Base-by-base conservation (phyloP, 2,888 invertebrate species). In the Myopa testacea region DNA sequence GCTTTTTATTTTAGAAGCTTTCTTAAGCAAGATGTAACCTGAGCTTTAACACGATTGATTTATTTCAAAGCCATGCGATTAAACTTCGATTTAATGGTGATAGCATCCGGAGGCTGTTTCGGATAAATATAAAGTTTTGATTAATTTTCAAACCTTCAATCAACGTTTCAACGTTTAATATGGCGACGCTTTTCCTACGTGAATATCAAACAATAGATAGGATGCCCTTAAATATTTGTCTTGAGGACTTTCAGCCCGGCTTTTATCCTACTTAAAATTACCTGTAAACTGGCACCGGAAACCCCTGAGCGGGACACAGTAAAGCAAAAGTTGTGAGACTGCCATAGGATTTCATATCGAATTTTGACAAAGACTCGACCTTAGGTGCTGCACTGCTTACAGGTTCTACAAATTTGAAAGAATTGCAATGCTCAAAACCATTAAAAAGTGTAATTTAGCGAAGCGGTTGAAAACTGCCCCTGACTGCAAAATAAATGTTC, bases 371-470 rank as follows among this genome's bases (percentile, higher is more conserved):
- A 83, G 90, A 91, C 67, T 92, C 91, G 81, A 94, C 92, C 89
- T 93, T 93, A 78, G 94, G 94, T 83, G 92, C 91, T 58, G 93
- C 91, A 85, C 93, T 93, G 90, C 93, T 93, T 85, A 94, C 90
- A 62, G 94, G 94, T 84, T 94, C 94, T 94, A 90, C 67, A 85
- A 79, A 58, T 72, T 60, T 2, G 58, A 7, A 67, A 14, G 14
- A 71, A 52, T 45, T 14, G 71, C 19, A 10, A 5, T 68, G 12
- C 40, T 63, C 1, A 69, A 65, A 37, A 4, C n/a, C 63, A 16
- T 67, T 45, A 14, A 2, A 71, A 2, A n/a, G n/a, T 60, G 16
- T 60, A 26, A n/a, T 40, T 14, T 16, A 26, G 37, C 69, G 26
- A 60, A 76, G 34, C 63, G 38, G 75, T 55, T 26, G 52, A 78